Conservation (phyloP, 2,888 invertebrate genomes). For the Spatulosminthurus flaviceps region DNA sequence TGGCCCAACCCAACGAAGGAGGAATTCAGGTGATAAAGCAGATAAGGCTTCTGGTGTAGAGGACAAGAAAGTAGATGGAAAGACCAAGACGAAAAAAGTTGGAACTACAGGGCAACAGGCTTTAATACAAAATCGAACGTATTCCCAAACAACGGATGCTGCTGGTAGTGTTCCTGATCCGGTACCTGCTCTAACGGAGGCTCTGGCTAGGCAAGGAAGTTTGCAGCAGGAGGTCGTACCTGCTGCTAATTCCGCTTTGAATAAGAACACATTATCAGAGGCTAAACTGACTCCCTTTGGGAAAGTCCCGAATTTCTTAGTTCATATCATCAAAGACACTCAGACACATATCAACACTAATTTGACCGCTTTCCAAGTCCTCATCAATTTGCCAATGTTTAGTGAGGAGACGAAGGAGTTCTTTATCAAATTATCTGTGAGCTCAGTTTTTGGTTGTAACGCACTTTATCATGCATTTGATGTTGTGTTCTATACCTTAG, state of each 20-base stretch:
- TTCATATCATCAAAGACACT: constrained; percentile 44
- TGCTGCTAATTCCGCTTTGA: neutral
- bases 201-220: neutral
- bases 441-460: constrained; percentile 1
- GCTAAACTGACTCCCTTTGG: constrained; percentile 53
- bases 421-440: constrained; percentile 53
- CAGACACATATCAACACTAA: constrained; percentile 1
- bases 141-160: no score
- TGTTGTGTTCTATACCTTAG: no score
- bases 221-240: neutral
- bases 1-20: neutral
- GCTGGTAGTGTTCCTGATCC: no score
- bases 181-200: no score
- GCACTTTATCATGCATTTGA: no score
- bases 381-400: constrained; percentile 24
- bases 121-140: neutral
- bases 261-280: constrained; percentile 33
- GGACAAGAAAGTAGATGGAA: neutral
- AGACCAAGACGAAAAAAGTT: neutral
- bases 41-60: neutral
- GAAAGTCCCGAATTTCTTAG: constrained; percentile 57
- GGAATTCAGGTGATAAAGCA: neutral
- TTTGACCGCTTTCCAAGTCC: constrained; percentile 38
- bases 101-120: neutral
- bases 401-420: constrained; percentile 49